Conservation (phyloP, 2,113 vertebrate species). For the Progne subis region DNA sequence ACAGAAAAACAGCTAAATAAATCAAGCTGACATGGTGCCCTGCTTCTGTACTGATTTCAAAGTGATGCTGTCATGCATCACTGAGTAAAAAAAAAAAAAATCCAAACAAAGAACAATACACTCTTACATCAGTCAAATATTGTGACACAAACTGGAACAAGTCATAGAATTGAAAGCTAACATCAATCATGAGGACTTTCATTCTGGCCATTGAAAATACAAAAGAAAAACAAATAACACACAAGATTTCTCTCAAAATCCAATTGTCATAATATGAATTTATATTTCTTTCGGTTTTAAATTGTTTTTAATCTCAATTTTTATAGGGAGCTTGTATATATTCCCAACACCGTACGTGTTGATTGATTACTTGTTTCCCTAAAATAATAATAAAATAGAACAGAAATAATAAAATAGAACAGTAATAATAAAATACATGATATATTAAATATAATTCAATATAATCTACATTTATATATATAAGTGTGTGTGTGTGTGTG, state of each 20-base stretch:
- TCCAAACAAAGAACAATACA: not conserved
- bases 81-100: not conserved
- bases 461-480: not conserved
- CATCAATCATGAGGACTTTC: not conserved
- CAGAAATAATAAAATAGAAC: not conserved
- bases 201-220: not conserved
- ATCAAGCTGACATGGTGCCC: not conserved
- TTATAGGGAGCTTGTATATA: not conserved
- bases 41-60: not conserved
- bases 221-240: not conserved
- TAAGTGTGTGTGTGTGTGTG: no score
- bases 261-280: not conserved
- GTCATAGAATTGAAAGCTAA: slow-evolving; percentile 21
- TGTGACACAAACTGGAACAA: slow-evolving; percentile 47
- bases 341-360: not conserved
- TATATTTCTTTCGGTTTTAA: not conserved
- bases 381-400: not conserved
- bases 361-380: not conserved
- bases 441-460: not conserved
- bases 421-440: not conserved
- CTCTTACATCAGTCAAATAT: slow-evolving; percentile 50
- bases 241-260: not conserved
- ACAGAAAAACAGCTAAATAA: slow-evolving; percentile 19
- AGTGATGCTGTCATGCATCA: slow-evolving; percentile 25
- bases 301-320: not conserved